These are phyloP conservation scores for Eueremaeus valkanovi DNA, from an alignment of 2,888 invertebrate genomes.

Conservation along the genomic window DNA sequence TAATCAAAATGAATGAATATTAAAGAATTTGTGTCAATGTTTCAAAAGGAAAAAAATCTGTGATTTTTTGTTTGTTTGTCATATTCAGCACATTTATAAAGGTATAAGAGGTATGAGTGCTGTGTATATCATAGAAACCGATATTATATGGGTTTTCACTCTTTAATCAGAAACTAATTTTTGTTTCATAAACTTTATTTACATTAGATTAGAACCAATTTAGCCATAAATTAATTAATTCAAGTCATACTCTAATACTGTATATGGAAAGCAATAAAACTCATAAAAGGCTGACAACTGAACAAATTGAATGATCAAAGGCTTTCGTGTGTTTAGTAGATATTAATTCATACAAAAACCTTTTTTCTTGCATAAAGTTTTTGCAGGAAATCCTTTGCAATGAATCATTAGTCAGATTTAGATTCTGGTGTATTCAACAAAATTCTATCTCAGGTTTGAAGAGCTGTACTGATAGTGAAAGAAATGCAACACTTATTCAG, in stretches of 20 bases:
- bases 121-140: neutral
- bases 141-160: neutral
- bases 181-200: neutral
- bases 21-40: conserved; percentile 25
- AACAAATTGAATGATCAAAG: neutral
- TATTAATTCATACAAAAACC: neutral
- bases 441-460: neutral
- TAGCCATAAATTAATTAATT: neutral
- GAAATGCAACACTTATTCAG: neutral
- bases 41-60: neutral
- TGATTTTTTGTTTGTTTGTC: neutral
- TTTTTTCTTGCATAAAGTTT: neutral
- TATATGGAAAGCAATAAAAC: neutral
- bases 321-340: neutral
- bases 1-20: neutral
- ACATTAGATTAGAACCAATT: neutral
- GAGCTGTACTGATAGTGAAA: neutral
- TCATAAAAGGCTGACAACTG: neutral
- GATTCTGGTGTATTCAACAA: neutral
- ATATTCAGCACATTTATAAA: neutral
- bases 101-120: neutral
- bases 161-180: conserved; percentile 2
- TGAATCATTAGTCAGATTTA: neutral
- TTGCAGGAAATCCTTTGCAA: conserved; percentile 1
- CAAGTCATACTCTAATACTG: no score